Base-by-base conservation (phyloP, 2,113 vertebrate genomes). In the Myiozetetes cayanensis region DNA sequence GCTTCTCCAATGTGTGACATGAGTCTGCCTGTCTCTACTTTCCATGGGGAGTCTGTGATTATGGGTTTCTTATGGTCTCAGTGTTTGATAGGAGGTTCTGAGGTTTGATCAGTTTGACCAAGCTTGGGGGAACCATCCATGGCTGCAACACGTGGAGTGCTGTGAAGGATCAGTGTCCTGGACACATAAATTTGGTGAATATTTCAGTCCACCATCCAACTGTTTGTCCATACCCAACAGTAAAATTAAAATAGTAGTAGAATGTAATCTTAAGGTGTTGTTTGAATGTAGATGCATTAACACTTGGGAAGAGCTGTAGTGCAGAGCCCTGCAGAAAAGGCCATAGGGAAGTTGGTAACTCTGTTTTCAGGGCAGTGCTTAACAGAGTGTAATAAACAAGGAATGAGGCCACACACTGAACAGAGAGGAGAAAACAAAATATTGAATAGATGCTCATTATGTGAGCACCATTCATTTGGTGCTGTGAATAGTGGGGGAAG, bases 381-480 rank as follows among this genome's bases (percentile, higher is more conserved):
- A 87, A 56, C 35, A 94, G 87, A 62, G 74, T 62, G 66, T 75
- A 79, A 68, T 91, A 91, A 95, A 94, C 85, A 83, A 85, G 94
- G 89, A 75, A 65, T 41, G 84, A 82, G 87, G 89, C 84, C 81
- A 94, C 94, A 93, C 67, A 85, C 81, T 83, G 84, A 87, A 82
- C n/a, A 62, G 46, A 65, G 75, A 84, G 81, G 63, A 86, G 88
- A 89, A 96, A 93, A 90, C 89, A 93, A 91, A 87, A 95, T 96
- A 93, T 89, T 89, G 77, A 95, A 87, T 89, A 87, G 91, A 73
- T 95, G 81, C 84, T 89, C 53, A 65, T 84, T 97, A 84, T 67
- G 43, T 76, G 56, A 78, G 35, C 35, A 52, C 68, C 73, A 75
- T 85, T 92, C 86, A 58, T 76, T 84, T 81, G 84, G 31, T 70